phyloP scores from a whole-genome alignment of 2,797 vertebrate species.

The Parotocinclus haroldoi region DNA sequence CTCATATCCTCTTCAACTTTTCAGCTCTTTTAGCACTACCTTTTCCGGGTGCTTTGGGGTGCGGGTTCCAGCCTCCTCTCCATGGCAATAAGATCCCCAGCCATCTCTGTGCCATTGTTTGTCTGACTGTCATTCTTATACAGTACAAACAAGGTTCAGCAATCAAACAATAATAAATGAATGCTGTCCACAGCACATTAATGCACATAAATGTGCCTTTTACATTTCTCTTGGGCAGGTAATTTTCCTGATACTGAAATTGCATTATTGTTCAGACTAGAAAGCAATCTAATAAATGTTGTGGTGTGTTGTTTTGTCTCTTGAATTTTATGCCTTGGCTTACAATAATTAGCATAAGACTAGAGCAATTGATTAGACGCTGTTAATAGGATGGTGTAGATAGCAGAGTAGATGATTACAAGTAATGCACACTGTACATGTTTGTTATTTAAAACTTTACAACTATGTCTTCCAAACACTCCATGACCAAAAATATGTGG shows the following conservation, averaged over 20 bases:
- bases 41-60: slow-evolving; percentile 44
- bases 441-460: too few relatives aligned
- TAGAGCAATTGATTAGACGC: slow-evolving; percentile 21
- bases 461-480: too few relatives aligned
- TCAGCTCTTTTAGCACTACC: slow-evolving; percentile 41
- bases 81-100: slow-evolving; percentile 51
- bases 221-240: slow-evolving; percentile 33
- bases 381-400: slow-evolving; percentile 1
- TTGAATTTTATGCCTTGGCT: slow-evolving; percentile 17
- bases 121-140: slow-evolving; percentile 52
- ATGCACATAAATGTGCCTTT: neutral
- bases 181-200: too few relatives aligned
- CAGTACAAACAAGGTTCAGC: slow-evolving; percentile 33
- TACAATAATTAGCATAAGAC: slow-evolving; percentile 26
- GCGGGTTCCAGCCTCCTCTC: slow-evolving; percentile 50
- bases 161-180: slow-evolving; percentile 15
- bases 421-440: too few relatives aligned
- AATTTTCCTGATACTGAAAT: slow-evolving; percentile 5
- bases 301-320: slow-evolving; percentile 4
- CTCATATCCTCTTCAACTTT: slow-evolving; percentile 14
- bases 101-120: slow-evolving; percentile 56
- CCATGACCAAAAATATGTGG: too few relatives aligned
- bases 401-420: too few relatives aligned
- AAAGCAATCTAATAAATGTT: slow-evolving; percentile 24
- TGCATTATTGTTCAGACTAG: slow-evolving; percentile 3